A percentile compares a stretch with the other conserved stretches of the same genome.
phyloP scores from a whole-genome alignment of 2,797 vertebrate genomes.

The Dendrocincla tyrannina region DNA sequence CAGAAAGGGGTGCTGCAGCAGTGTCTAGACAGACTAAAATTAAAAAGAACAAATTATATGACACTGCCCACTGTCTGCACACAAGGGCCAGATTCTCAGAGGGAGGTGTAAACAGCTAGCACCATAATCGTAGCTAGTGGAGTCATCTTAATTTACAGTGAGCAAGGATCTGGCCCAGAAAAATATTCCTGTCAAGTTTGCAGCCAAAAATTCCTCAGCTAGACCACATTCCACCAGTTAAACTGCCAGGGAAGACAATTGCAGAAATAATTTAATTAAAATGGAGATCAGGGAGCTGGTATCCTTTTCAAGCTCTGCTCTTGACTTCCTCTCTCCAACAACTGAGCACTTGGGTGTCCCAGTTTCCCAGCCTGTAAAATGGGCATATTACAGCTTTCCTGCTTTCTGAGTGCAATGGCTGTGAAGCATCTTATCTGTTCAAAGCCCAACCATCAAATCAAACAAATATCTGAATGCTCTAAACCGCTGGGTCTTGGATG shows the following conservation, averaged over 20 bases:
- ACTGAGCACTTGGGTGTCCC: not conserved
- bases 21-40: constrained; percentile 61
- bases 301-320: constrained; percentile 39
- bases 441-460: constrained; percentile 8
- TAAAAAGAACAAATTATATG: constrained; percentile 39
- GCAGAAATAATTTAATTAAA: constrained; percentile 60
- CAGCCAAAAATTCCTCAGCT: constrained; percentile 44
- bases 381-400: not conserved
- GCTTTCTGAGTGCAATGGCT: not conserved
- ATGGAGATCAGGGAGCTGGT: constrained; percentile 7
- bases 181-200: constrained; percentile 27
- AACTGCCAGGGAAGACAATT: constrained; percentile 45
- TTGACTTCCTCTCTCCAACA: not conserved
- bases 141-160: constrained; percentile 24
- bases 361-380: constrained; percentile 25
- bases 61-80: constrained; percentile 50
- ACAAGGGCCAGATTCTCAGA: constrained; percentile 16
- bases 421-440: not conserved
- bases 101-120: not conserved
- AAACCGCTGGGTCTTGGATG: not conserved
- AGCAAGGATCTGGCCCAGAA: constrained; percentile 44
- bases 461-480: not conserved
- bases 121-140: not conserved
- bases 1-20: constrained; percentile 26
- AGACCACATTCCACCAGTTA: constrained; percentile 29